Base-by-base conservation (phyloP, 2,113 vertebrate genomes). In the Rhinogobius similis region DNA sequence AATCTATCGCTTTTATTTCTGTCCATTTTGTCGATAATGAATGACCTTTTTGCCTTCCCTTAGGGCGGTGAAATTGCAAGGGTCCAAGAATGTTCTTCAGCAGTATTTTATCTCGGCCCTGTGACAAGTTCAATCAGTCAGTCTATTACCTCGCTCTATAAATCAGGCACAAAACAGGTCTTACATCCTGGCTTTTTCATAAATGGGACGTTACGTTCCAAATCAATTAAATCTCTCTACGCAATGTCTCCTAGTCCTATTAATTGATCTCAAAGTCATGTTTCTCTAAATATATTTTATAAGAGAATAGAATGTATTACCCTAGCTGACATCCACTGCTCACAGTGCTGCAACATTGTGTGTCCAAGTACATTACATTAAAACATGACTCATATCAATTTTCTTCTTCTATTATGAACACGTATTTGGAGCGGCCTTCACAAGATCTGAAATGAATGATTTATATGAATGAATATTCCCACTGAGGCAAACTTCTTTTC, bases 61-160 rank as follows among this genome's bases (percentile, higher is more conserved):
- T 38, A 1, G 68, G 73, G 83, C 77, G 72, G 46, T 71, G 68
- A 75, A 81, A 90, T 72, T 79, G 21, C 81, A 86, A 87, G 84
- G 72, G 87, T 67, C 78, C 61, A 77, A 84, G 81, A 90, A 89
- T 87, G 88, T 78, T 87, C 71, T 78, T 62, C 65, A 67, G 83
- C 82, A 87, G 88, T 87, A 84, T 85, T 90, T 93, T 88, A 92
- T 78, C 58, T 89, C 81, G 63, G 77, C 65, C 80, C 82, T 59
- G 73, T 91, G 89, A 92, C 88, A 85, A 76, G 83, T 90, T 94
- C 88, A 90, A 89, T 93, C 90, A 92, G 72, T 59, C 85, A 91
- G 87, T 93, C 79, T 90, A 82, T 91, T 93, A 91, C 89, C 85
- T 56, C 86, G 63, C 55, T 65, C 89, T 76, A 88, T 93, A 93